Conservation (phyloP, 2,797 vertebrate genomes). For the Bovichtus variegatus region DNA sequence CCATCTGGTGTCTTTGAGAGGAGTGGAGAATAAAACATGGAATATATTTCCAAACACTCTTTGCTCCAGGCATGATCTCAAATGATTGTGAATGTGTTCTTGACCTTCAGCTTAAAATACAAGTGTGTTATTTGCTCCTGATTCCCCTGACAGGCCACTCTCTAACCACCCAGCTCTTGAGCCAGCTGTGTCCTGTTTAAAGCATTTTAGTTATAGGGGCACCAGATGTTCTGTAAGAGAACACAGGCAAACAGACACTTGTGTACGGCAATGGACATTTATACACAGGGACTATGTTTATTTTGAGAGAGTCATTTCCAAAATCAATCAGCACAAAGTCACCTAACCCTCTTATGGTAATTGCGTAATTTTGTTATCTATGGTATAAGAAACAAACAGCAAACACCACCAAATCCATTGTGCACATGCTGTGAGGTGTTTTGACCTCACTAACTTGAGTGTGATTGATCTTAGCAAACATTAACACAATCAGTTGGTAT, state of each 20-base stretch:
- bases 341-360: neutral
- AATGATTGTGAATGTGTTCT: slow-evolving; percentile 25
- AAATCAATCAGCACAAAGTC: neutral
- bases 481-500: neutral
- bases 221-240: slow-evolving; percentile 52
- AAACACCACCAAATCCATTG: neutral
- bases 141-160: slow-evolving; percentile 41
- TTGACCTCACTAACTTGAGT: neutral
- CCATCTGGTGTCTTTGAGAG: slow-evolving; percentile 60
- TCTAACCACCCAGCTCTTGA: slow-evolving; percentile 36
- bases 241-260: neutral
- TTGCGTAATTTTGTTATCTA: neutral
- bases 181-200: slow-evolving; percentile 67
- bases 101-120: slow-evolving; percentile 70
- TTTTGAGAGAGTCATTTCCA: neutral
- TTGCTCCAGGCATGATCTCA: slow-evolving; percentile 36
- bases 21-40: slow-evolving; percentile 10
- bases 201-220: slow-evolving; percentile 36
- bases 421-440: neutral
- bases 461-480: neutral
- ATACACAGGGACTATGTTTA: neutral
- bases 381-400: neutral
- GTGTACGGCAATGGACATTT: slow-evolving; percentile 1
- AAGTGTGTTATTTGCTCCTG: slow-evolving; percentile 37
- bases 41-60: slow-evolving; percentile 31